Conservation (phyloP, 1,140 invertebrate genomes). For the Aphaenogaster floridana region DNA sequence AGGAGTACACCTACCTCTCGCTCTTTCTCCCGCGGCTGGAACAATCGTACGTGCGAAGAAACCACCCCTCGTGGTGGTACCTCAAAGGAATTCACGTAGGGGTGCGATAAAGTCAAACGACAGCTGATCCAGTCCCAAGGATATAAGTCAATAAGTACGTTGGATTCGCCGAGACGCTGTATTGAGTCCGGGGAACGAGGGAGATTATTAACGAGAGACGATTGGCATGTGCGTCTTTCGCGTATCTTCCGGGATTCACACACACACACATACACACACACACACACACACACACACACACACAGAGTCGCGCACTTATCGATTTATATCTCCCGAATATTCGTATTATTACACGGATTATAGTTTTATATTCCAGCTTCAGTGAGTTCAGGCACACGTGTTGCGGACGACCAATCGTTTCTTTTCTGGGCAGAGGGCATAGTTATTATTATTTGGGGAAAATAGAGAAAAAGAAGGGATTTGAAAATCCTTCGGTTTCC, state of each 20-base stretch:
- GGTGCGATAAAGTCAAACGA: conserved; percentile 82
- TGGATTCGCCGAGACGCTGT: conserved; percentile 61
- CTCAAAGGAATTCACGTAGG: conserved; percentile 76
- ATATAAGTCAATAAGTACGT: conserved; percentile 85
- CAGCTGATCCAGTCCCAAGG: conserved; percentile 82
- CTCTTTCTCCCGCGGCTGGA: conserved; percentile 59
- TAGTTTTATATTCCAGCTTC: neutral
- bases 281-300: neutral
- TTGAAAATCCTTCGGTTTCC: neutral
- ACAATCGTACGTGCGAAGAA: conserved; percentile 78
- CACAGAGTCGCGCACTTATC: neutral
- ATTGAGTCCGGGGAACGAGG: neutral
- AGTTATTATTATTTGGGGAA: neutral
- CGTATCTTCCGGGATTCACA: conserved; percentile 3
- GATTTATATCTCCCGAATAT: neutral
- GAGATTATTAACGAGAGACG: conserved; percentile 11
- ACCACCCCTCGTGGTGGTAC: conserved; percentile 72
- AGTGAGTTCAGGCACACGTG: neutral
- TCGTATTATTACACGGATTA: neutral
- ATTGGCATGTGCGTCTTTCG: conserved; percentile 27
- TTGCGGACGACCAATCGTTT: neutral
- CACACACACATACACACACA: neutral
- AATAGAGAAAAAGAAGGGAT: neutral
- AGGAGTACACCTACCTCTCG: conserved; percentile 2
- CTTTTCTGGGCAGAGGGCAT: neutral